phyloP scores from a whole-genome alignment of 2,113 vertebrate species.

The Ammospiza caudacuta region DNA sequence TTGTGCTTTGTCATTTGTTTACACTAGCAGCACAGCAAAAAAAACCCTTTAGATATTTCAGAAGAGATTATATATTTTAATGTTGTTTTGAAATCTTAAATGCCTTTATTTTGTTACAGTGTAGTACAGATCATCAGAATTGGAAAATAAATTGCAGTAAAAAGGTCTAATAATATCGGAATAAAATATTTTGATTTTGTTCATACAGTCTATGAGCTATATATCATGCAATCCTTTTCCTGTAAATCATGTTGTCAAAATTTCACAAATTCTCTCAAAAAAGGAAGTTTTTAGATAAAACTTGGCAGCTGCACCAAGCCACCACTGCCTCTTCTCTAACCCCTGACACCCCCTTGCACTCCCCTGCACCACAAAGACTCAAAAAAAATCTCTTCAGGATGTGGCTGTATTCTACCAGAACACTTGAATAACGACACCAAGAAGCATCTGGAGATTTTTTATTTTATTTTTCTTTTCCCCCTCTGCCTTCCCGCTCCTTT shows the following conservation, averaged over 20 bases:
- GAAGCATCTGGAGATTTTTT: background rate
- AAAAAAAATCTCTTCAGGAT: background rate
- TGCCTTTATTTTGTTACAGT: background rate
- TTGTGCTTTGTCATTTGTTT: background rate
- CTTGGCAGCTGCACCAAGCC: background rate
- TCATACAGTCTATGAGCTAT: background rate
- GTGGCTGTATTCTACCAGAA: background rate
- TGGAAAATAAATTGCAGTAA: background rate
- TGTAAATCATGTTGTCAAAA: background rate
- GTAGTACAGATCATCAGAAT: background rate
- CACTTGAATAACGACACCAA: background rate
- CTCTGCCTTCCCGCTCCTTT: background rate
- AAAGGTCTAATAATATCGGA: background rate
- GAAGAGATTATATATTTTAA: background rate
- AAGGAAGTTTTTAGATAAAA: background rate
- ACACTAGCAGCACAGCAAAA: background rate
- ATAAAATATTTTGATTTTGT: background rate
- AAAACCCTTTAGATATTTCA: background rate
- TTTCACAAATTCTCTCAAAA: background rate
- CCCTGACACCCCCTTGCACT: background rate
- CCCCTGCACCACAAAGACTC: background rate
- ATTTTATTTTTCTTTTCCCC: too few relatives aligned
- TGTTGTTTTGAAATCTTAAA: background rate
- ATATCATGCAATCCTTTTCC: background rate
- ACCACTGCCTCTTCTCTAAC: background rate